These are phyloP conservation scores for Psammodynastes pulverulentus DNA, from an alignment of 2,113 vertebrate genomes.

Conservation along the genomic window DNA sequence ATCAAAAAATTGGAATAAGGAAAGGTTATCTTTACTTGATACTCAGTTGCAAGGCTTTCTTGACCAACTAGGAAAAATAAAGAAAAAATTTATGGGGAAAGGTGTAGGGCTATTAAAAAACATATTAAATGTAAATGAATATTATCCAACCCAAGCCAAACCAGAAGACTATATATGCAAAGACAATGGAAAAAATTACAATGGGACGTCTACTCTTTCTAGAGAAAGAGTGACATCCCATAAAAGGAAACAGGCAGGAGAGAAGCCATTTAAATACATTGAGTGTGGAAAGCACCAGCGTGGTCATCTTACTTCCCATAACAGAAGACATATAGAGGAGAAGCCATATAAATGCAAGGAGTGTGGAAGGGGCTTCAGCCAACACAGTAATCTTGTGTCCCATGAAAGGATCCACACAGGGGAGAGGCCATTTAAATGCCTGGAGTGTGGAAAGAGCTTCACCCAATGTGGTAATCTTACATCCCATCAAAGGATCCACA, in stretches of 20 bases:
- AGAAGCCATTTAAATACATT: neutral
- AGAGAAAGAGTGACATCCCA: neutral
- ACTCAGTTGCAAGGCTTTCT: neutral
- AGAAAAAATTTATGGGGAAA: neutral
- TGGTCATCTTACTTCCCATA: neutral
- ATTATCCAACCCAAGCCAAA: neutral
- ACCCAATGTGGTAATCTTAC: neutral
- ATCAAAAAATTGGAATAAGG: neutral
- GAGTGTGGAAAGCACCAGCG: neutral
- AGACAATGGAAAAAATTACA: neutral
- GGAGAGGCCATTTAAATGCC: neutral
- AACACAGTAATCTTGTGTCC: too few relatives aligned
- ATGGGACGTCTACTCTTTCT: neutral
- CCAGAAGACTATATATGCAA: neutral
- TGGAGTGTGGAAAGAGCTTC: neutral
- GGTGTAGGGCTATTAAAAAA: neutral
- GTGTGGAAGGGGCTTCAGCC: neutral
- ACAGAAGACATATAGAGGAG: neutral
- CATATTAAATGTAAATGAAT: neutral
- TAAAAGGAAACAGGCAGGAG: neutral
- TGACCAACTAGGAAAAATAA: neutral
- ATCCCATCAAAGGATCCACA: neutral
- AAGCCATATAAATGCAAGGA: neutral
- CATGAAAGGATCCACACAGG: neutral
- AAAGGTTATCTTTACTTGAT: neutral